Base-by-base conservation (phyloP, 92 coral and sea anemone genomes). In the Parazoanthus swiftii region DNA sequence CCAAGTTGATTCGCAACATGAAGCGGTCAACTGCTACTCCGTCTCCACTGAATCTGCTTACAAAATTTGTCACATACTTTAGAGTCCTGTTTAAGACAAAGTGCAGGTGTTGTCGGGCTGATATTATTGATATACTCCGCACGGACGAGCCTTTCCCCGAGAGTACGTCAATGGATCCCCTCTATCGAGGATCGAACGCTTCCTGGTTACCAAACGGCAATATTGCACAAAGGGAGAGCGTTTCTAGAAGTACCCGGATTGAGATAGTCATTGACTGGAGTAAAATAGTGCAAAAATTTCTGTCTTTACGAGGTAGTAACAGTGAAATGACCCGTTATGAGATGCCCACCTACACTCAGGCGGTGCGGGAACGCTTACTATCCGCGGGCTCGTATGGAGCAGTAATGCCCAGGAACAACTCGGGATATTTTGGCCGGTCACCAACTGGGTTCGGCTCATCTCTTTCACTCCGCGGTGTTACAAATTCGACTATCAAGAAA, bases 11-110 rank as follows among this genome's bases (percentile, higher is more conserved):
- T 6, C 94, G 99, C 18, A 97, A 97, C 91, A 95, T 97, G 98
- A 95, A 97, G 88, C 95, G 99, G 11, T 95, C 99, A 15, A 97
- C 99, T 8, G 95, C 98, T 70, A 97, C 99, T n/a, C 99, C 98
- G 18, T 95, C 98, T 37, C 99, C 99, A 10, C 92, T 97, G 38
- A 97, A 97, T 86, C 91, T 97, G 58, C 90, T 94, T 48, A 95
- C 99, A 51, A 97, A 95, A 81, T 88, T 95, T 44, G 92, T 92
- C 58, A 91, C 95, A 16, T 97, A 97, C 81, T 65, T 95, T 21
- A 87, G 88, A 29, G 54, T 97, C 10, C 85, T 95, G 75, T 93
- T 90, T 84, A 93, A 91, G 85, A 82, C 95, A 44, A 97, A 94
- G 89, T 89, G 94, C 86, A 92, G 92, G 54, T 97, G 98, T 51